phyloP scores from a whole-genome alignment of 1,140 invertebrate species.

The Trinorchestia longiramus region DNA sequence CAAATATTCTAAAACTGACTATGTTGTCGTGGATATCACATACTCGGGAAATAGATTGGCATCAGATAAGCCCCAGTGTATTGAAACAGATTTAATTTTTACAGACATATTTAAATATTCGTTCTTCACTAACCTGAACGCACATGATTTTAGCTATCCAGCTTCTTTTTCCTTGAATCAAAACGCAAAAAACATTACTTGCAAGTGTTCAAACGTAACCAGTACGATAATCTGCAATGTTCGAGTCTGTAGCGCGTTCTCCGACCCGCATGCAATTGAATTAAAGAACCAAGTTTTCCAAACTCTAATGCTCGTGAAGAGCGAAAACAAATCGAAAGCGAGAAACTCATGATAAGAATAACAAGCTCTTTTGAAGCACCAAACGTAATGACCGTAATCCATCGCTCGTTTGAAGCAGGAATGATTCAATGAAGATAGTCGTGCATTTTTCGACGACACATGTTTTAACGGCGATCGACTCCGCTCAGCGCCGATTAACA shows the following conservation, averaged over 20 bases:
- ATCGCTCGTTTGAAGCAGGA: not conserved
- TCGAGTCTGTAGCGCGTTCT: not conserved
- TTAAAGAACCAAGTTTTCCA: not conserved
- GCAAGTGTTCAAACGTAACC: too few relatives aligned
- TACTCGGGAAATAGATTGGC: too few relatives aligned
- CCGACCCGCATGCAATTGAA: not conserved
- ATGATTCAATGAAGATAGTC: not conserved
- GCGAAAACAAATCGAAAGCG: not conserved
- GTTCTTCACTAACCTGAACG: too few relatives aligned
- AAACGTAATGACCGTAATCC: not conserved
- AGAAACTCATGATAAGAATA: not conserved
- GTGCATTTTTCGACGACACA: not conserved
- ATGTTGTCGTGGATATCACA: too few relatives aligned
- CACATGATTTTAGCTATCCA: too few relatives aligned
- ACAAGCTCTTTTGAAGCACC: not conserved
- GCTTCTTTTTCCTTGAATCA: too few relatives aligned
- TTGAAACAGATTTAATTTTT: too few relatives aligned
- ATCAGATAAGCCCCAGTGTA: too few relatives aligned
- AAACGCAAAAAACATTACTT: too few relatives aligned
- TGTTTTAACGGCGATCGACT: not conserved
- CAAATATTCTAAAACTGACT: too few relatives aligned
- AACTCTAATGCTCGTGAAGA: not conserved
- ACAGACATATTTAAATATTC: too few relatives aligned
- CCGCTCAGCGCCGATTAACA: not conserved
- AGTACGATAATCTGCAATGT: not conserved